Evolutionary conservation across 1,140 invertebrate genomes (phyloP).

Genomic region (Trinorchestia longiramus): DNA sequence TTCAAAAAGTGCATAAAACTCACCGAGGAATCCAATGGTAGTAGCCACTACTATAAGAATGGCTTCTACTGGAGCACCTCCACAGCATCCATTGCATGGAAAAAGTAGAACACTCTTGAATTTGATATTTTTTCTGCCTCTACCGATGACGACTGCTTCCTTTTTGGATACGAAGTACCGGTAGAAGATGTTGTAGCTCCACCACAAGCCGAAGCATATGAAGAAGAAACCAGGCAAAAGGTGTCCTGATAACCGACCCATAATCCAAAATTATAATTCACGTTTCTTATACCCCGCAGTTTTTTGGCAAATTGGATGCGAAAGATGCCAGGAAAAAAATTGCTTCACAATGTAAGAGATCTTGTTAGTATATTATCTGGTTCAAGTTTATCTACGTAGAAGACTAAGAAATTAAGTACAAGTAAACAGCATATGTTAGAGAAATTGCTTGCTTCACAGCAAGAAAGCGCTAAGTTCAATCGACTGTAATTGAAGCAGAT

Average conservation of each 20-base stretch:
- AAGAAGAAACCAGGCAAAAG: conserved; percentile 73
- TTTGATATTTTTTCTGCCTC: not conserved
- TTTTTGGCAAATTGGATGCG: not conserved
- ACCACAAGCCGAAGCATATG: conserved; percentile 72
- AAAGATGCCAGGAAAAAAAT: not conserved
- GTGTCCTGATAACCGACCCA: conserved; percentile 68
- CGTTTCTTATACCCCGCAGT: not conserved
- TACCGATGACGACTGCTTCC: conserved; percentile 31
- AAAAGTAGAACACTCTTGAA: not conserved
- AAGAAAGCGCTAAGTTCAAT: not conserved
- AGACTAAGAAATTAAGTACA: not conserved
- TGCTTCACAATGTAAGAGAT: not conserved
- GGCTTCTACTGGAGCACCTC: not conserved
- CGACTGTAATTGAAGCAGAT: not conserved
- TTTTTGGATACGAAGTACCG: conserved; percentile 61
- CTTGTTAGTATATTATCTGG: not conserved
- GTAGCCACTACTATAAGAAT: not conserved
- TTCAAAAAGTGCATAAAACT: not conserved
- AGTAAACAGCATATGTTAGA: not conserved
- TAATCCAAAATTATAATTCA: not conserved
- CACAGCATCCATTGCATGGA: conserved; percentile 25
- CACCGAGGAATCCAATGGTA: not conserved
- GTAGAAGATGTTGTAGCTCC: conserved; percentile 70
- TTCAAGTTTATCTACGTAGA: not conserved
- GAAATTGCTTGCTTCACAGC: not conserved